Base-by-base conservation (phyloP, 2,113 vertebrate species). In the Corapipo altera region DNA sequence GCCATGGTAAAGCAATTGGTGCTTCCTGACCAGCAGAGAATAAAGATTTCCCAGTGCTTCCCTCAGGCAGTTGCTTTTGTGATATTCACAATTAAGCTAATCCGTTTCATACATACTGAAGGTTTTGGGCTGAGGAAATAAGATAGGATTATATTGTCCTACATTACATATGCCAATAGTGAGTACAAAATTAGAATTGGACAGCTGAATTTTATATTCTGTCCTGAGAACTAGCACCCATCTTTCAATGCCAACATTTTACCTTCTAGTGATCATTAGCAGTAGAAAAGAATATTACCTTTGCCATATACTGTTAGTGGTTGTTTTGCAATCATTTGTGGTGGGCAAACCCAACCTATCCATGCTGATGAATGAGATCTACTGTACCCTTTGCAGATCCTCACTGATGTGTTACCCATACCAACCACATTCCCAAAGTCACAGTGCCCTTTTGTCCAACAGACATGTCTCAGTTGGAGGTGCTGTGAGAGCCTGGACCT, bases 391-490 rank as follows among this genome's bases (percentile, higher is more conserved):
- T 30, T 90, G 37, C 67, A 76, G 52, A 44, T 64, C 39, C 43
- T 69, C 28, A 27, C 15, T 35, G 51, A 9, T 39, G 9, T 46
- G 35, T 70, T 93, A 19, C 15, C 22, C 20, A 43, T n/a, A 57
- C 28, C 44, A 65, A 8, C 11, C 46, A 48, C 20, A 14, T 84
- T 89, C 54, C 54, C 33, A 39, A 73, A 52, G 24, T 44, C 33
- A 14, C 12, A 8, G 9, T 65, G 35, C 39, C n/a, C 30, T 66
- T 81, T 52, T 30, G 17, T 57, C 54, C 49, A 66, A 51, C 54
- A 69, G 44, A 27, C 7, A 3, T 4, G 1, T 35, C n/a, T 66
- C 59, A 27, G 14, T 1, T 74, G 51, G 41, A 66, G 2, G 0
- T 27, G 5, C 2, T 44, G 15, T 51, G 55, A 70, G 33, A 66